Evolutionary conservation across 2,888 invertebrate genomes (phyloP).

Genomic region (Tineola bisselliella): DNA sequence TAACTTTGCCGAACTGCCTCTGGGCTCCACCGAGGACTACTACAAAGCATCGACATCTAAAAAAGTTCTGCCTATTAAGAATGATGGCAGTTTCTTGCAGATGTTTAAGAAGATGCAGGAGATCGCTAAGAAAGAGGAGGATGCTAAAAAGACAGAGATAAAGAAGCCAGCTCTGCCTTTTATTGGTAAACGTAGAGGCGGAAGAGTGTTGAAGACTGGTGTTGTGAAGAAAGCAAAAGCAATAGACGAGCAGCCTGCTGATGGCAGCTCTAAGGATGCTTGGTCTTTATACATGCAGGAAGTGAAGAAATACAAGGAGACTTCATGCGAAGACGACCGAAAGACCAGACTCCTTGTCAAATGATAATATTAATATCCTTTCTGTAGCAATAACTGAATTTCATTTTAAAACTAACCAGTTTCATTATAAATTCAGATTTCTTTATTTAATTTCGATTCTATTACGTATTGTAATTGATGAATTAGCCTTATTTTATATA

Average conservation of each 20-base stretch:
- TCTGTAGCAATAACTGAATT: too few species aligned
- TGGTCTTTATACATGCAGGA: slow-evolving; percentile 95
- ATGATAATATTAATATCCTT: slow-evolving; percentile 65
- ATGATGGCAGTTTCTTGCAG: slow-evolving; percentile 91
- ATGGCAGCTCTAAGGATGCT: slow-evolving; percentile 79
- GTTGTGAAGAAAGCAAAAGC: slow-evolving; percentile 86
- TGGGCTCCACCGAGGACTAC: slow-evolving; percentile 25
- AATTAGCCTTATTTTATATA: background rate
- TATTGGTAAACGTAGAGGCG: slow-evolving; percentile 85
- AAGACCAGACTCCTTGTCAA: slow-evolving; percentile 92
- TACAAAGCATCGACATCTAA: slow-evolving; percentile 46
- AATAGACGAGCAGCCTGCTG: slow-evolving; percentile 69
- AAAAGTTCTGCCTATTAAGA: slow-evolving; percentile 75
- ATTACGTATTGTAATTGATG: too few species aligned
- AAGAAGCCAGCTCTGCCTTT: slow-evolving; percentile 57
- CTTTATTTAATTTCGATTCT: too few species aligned
- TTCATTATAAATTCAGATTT: too few species aligned
- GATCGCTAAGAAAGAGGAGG: slow-evolving; percentile 57
- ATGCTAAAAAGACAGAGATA: slow-evolving; percentile 37
- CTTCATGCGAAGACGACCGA: slow-evolving; percentile 90
- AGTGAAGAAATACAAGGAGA: slow-evolving; percentile 91
- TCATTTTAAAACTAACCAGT: too few species aligned
- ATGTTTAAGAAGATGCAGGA: slow-evolving; percentile 92
- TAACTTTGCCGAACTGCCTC: slow-evolving; percentile 46
- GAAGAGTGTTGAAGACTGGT: slow-evolving; percentile 88